These are phyloP conservation scores for Epicampocera succincta DNA, from an alignment of 2,888 invertebrate species.

Conservation along the genomic window DNA sequence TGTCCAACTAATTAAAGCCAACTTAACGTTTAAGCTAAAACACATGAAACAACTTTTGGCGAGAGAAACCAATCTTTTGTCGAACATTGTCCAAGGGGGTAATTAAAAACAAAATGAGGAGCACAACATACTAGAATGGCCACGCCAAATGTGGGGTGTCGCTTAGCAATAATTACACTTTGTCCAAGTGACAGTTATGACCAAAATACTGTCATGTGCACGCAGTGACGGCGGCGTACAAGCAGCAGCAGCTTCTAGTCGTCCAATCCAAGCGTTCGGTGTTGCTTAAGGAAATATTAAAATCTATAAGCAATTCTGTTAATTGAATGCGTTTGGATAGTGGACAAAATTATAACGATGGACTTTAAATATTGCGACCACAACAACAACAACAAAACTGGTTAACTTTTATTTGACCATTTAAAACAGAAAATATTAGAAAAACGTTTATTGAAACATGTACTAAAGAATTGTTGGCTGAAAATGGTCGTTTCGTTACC, in stretches of 20 bases:
- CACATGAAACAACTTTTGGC: slow-evolving; percentile 3
- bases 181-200: slow-evolving; percentile 68
- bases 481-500: slow-evolving; percentile 41
- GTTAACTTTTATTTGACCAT: slow-evolving; percentile 25
- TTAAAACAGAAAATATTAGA: slow-evolving; percentile 34
- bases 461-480: neutral
- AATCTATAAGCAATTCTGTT: slow-evolving; percentile 29
- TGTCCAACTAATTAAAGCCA: slow-evolving; percentile 56
- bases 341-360: slow-evolving; percentile 5
- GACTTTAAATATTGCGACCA: neutral
- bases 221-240: neutral
- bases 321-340: slow-evolving; percentile 55
- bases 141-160: slow-evolving; percentile 68
- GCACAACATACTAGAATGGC: slow-evolving; percentile 21
- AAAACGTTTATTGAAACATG: slow-evolving; percentile 35
- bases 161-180: slow-evolving; percentile 72
- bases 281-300: slow-evolving; percentile 33
- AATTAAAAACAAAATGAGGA: slow-evolving; percentile 37
- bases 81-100: slow-evolving; percentile 12
- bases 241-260: neutral
- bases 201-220: slow-evolving; percentile 19
- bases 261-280: slow-evolving; percentile 13
- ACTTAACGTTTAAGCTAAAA: slow-evolving; percentile 38
- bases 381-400: slow-evolving; percentile 19
- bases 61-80: neutral